Evolutionary conservation across 2,113 vertebrate species (phyloP).

Genomic region (Murina feae): DNA sequence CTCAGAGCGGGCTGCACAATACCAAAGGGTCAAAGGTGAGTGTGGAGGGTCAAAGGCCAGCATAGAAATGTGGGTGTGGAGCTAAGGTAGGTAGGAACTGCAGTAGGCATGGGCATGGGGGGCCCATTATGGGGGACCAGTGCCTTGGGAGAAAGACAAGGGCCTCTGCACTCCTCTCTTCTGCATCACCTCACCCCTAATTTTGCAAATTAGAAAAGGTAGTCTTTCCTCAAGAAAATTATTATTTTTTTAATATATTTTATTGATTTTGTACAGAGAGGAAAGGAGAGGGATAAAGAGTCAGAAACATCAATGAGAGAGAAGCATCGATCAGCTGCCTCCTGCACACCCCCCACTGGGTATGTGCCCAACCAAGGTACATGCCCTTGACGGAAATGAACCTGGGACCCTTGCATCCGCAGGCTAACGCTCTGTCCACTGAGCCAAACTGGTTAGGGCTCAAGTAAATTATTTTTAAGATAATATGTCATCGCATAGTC

Average conservation of each 20-base stretch:
- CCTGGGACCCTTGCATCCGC: no score
- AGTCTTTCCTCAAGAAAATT: neutral
- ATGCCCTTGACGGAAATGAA: no score
- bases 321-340: no score
- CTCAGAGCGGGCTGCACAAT: slow-evolving; percentile 71
- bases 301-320: no score
- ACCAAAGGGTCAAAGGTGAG: slow-evolving; percentile 23
- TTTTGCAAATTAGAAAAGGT: neutral
- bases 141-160: neutral
- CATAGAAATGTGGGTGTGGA: neutral
- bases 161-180: neutral
- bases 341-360: no score
- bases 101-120: neutral
- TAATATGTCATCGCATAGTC: neutral
- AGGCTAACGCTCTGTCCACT: no score
- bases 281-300: no score
- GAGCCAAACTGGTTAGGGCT: no score
- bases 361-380: no score
- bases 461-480: neutral
- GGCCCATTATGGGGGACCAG: neutral
- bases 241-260: no score
- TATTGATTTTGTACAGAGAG: no score
- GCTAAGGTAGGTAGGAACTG: neutral
- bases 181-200: neutral
- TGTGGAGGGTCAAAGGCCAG: neutral